Percentiles rank a stretch among this genome's conserved stretches.
These are phyloP conservation scores for Melierax canorus DNA, from an alignment of 2,113 vertebrate genomes.

Conservation along the genomic window DNA sequence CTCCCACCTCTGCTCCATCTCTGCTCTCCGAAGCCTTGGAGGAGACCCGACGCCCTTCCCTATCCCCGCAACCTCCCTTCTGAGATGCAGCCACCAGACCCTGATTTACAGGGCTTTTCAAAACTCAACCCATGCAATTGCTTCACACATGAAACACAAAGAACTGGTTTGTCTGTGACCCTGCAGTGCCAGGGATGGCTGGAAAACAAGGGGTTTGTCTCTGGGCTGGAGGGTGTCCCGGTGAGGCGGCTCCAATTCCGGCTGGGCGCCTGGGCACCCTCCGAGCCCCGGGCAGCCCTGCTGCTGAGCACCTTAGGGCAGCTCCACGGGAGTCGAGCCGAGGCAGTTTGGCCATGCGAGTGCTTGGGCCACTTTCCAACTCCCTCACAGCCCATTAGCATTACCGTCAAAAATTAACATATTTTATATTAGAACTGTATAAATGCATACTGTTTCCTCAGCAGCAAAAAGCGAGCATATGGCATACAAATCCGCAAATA, in stretches of 20 bases:
- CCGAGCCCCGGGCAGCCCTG: not conserved
- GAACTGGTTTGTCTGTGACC: not conserved
- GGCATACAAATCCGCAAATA: not conserved
- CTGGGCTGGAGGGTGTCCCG: not conserved
- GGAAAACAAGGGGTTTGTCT: not conserved
- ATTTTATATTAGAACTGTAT: not conserved
- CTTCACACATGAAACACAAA: not conserved
- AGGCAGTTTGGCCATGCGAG: not conserved
- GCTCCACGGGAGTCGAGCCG: rapidly evolving
- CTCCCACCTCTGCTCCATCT: not conserved
- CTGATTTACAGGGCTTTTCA: not conserved
- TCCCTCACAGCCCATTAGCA: not conserved
- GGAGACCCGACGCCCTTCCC: not conserved
- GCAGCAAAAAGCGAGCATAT: not conserved
- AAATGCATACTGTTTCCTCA: not conserved
- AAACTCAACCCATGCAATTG: not conserved
- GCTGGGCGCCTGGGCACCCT: not conserved
- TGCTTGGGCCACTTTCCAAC: not conserved
- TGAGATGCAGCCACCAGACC: not conserved
- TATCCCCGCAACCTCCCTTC: not conserved
- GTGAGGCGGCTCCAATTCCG: rapidly evolving
- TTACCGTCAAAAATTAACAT: not conserved
- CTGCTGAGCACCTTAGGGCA: rapidly evolving
- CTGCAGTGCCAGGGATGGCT: rapidly evolving
- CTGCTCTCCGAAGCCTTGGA: not conserved